These are phyloP conservation scores for Thymelicus lineola DNA, from an alignment of 2,888 invertebrate species.

Conservation along the genomic window DNA sequence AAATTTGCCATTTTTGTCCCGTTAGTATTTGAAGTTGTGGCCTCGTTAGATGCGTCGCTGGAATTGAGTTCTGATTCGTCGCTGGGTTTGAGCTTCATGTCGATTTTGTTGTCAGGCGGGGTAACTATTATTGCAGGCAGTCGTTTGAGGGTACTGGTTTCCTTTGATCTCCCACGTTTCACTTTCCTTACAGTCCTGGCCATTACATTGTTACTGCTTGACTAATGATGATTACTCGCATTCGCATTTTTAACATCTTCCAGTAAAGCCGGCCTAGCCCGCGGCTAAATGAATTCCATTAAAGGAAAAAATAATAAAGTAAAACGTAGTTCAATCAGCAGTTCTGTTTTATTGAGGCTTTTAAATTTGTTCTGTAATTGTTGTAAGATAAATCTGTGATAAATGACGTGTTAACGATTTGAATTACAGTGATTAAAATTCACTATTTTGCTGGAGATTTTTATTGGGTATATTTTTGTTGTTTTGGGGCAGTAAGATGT, in stretches of 20 bases:
- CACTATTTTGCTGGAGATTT: slow-evolving; percentile 15
- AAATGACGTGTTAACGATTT: slow-evolving; percentile 20
- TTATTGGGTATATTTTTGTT: slow-evolving; percentile 6
- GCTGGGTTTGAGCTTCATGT: slow-evolving; percentile 71
- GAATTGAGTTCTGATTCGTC: slow-evolving; percentile 52
- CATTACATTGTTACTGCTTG: slow-evolving; percentile 85
- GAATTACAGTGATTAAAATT: slow-evolving; percentile 10
- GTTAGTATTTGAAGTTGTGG: slow-evolving; percentile 47
- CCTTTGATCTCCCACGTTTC: slow-evolving; percentile 86
- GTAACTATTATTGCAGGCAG: slow-evolving; percentile 71
- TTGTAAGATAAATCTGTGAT: no score
- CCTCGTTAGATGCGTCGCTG: slow-evolving; percentile 43
- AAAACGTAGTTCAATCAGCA: slow-evolving; percentile 37
- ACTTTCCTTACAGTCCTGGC: slow-evolving; percentile 90
- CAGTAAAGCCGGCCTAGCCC: slow-evolving; percentile 40
- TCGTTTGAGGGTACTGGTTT: slow-evolving; percentile 54
- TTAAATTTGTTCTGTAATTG: slow-evolving; percentile 42
- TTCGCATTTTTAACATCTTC: slow-evolving; percentile 44
- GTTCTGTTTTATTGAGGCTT: slow-evolving; percentile 55
- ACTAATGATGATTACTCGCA: slow-evolving; percentile 64
- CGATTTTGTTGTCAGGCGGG: slow-evolving; percentile 57
- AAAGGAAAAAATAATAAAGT: slow-evolving; percentile 32
- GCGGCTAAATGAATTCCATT: slow-evolving; percentile 40
- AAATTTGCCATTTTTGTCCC: slow-evolving; percentile 65
- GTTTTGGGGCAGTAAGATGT: neutral